A percentile compares a stretch with the other conserved stretches of the same genome.
These are phyloP conservation scores for Leucopsar rothschildi DNA, from an alignment of 2,113 vertebrate genomes.

Conservation along the genomic window DNA sequence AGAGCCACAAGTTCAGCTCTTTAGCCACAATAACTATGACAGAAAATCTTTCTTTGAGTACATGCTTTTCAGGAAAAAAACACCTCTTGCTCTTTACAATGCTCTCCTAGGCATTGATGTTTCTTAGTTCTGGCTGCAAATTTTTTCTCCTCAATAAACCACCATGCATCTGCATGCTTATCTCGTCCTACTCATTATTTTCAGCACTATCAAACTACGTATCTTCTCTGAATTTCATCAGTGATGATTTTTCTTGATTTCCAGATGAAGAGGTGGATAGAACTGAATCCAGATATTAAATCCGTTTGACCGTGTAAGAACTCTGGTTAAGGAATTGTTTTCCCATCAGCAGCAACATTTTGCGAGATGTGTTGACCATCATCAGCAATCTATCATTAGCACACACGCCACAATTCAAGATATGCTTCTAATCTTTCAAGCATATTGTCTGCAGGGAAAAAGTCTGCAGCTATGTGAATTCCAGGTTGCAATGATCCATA, in stretches of 20 bases:
- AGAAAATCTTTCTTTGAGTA: background rate
- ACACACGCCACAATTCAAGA: background rate
- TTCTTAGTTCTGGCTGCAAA: background rate
- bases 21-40: background rate
- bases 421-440: background rate
- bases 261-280: background rate
- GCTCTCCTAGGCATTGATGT: background rate
- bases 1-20: background rate
- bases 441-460: background rate
- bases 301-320: background rate
- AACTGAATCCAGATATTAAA: background rate
- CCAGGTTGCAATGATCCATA: background rate
- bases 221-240: background rate
- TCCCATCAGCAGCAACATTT: background rate
- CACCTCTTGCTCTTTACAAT: background rate
- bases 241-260: background rate
- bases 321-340: background rate
- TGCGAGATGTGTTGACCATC: background rate
- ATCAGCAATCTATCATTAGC: background rate
- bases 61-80: background rate
- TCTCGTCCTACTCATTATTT: background rate
- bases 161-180: accelerated
- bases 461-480: background rate
- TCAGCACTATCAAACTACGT: background rate
- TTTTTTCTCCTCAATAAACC: background rate